Percentiles rank a stretch among this genome's conserved stretches.
phyloP scores from a whole-genome alignment of 2,888 invertebrate genomes.

The Gastrophysa polygoni region DNA sequence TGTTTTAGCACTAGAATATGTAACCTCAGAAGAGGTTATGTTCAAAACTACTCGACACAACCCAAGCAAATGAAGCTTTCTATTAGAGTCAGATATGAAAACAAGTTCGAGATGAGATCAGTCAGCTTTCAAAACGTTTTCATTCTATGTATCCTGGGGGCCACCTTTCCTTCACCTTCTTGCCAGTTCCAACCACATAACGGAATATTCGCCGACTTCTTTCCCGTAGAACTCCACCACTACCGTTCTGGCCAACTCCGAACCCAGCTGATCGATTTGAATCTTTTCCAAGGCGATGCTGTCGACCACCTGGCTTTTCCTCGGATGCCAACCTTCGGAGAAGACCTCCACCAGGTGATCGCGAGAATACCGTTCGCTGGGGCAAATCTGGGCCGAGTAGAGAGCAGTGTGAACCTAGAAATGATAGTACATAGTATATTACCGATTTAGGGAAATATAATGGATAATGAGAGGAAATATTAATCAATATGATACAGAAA shows the following conservation, averaged over 20 bases:
- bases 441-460: no score
- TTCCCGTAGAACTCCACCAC: slow-evolving; percentile 80
- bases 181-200: slow-evolving; percentile 84
- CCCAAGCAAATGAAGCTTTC: no score
- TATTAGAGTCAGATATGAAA: no score
- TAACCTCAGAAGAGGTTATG: no score
- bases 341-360: slow-evolving; percentile 78
- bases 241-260: slow-evolving; percentile 71
- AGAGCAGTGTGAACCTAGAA: slow-evolving; percentile 60
- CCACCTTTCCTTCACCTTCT: slow-evolving; percentile 62
- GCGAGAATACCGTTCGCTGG: slow-evolving; percentile 61
- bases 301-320: slow-evolving; percentile 50
- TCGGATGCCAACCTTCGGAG: slow-evolving; percentile 78
- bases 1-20: no score
- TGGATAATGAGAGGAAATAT: no score
- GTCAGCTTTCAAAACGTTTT: no score
- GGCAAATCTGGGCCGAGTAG: slow-evolving; percentile 66
- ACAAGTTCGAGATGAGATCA: no score
- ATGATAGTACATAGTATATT: no score
- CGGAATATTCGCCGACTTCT: slow-evolving; percentile 75
- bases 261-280: slow-evolving; percentile 64
- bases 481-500: no score
- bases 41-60: no score
- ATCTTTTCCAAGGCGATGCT: slow-evolving; percentile 58
- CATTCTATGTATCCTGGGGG: no score